These are phyloP conservation scores for Gyps fulvus DNA, from an alignment of 2,113 vertebrate genomes.

Conservation along the genomic window DNA sequence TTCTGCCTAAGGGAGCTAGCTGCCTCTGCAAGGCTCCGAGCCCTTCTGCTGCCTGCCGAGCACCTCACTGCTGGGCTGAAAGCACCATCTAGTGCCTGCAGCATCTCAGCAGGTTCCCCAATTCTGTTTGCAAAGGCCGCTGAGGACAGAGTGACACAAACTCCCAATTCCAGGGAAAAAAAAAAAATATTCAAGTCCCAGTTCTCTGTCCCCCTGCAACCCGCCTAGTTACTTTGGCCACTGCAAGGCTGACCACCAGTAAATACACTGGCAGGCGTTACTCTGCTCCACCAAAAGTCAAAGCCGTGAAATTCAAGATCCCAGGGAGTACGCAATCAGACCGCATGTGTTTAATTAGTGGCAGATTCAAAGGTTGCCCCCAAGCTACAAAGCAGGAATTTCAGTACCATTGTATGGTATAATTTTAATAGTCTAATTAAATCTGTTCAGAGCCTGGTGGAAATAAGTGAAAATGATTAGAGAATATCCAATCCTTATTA, in stretches of 20 bases:
- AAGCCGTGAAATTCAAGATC: neutral
- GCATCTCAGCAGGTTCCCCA: accelerated
- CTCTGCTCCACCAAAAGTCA: neutral
- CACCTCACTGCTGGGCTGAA: neutral
- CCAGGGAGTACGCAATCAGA: neutral
- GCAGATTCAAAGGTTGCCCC: neutral
- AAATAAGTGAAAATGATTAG: neutral
- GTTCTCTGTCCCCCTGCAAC: neutral
- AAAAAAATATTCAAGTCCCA: neutral
- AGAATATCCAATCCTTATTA: neutral
- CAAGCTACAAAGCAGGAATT: neutral
- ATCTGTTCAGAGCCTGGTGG: neutral
- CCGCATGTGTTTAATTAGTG: neutral
- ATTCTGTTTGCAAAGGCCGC: neutral
- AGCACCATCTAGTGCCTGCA: neutral
- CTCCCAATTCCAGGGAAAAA: neutral
- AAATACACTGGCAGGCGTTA: neutral
- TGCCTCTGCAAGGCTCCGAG: neutral
- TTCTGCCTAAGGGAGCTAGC: neutral
- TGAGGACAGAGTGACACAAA: neutral
- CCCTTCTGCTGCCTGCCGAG: neutral
- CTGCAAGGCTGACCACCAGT: neutral
- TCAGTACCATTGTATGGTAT: neutral
- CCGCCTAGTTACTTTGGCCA: no score
- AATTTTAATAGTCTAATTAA: neutral